Conservation (phyloP, 2,797 vertebrate genomes). For the Acipenser oxyrinchus region DNA sequence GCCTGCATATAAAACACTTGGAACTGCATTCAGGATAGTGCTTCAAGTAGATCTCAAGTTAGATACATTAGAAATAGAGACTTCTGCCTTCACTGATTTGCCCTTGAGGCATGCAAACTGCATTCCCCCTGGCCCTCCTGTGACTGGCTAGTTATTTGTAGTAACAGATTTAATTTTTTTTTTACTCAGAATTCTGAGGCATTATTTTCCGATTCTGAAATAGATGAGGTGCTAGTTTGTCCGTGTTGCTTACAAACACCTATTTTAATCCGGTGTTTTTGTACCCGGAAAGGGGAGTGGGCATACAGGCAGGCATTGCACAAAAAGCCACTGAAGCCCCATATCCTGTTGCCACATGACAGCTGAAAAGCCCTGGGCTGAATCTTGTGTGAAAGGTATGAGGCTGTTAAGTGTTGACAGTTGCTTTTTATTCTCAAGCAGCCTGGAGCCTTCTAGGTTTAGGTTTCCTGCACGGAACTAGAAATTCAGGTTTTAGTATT, state of each 20-base stretch:
- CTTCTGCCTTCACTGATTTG: conserved; percentile 11
- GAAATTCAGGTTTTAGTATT: conserved; percentile 47
- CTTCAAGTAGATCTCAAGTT: conserved; percentile 9
- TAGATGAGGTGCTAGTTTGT: neutral
- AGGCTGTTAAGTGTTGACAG: conserved; percentile 22
- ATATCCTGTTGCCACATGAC: conserved; percentile 15
- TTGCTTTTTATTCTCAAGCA: conserved; percentile 19
- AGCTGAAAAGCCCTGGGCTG: conserved; percentile 18
- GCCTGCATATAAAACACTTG: too few relatives aligned
- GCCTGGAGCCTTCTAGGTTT: conserved; percentile 16
- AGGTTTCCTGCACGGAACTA: conserved; percentile 34
- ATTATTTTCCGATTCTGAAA: conserved; percentile 6
- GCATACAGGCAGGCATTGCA: conserved; percentile 10
- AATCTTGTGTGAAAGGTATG: conserved; percentile 10
- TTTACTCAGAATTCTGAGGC: too few relatives aligned
- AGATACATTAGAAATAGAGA: conserved; percentile 12
- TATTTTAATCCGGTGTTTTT: conserved; percentile 17
- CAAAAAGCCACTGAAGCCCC: conserved; percentile 1
- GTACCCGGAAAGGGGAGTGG: neutral
- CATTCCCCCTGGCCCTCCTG: neutral
- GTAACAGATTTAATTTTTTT: too few relatives aligned
- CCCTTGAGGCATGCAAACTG: neutral
- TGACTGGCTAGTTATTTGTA: too few relatives aligned
- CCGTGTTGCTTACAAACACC: neutral
- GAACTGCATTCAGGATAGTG: too few relatives aligned